Evolutionary conservation across 2,113 vertebrate genomes (phyloP).

Genomic region (Sitta europaea): DNA sequence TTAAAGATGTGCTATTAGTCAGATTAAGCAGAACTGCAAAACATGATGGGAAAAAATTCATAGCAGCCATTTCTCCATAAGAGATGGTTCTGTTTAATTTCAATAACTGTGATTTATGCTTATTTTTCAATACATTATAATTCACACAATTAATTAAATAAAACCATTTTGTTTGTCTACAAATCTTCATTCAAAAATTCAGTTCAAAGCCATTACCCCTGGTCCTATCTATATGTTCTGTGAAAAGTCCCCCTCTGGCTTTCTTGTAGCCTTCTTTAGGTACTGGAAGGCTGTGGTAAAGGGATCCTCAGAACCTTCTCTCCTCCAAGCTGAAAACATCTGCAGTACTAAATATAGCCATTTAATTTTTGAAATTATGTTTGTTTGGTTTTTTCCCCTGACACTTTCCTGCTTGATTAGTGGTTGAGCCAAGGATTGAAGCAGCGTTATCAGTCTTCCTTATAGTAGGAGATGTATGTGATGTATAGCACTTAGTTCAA

Average conservation of each 20-base stretch:
- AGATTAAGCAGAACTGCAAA: slow-evolving; percentile 16
- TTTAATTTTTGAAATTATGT: background rate
- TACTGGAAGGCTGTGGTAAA: background rate
- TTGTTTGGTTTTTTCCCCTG: background rate
- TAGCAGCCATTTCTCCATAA: background rate
- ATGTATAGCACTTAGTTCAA: background rate
- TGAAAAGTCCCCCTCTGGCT: background rate
- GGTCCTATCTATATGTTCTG: background rate
- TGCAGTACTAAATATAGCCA: background rate
- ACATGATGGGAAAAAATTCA: background rate
- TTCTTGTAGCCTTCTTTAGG: background rate
- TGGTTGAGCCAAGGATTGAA: background rate
- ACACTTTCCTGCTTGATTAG: background rate
- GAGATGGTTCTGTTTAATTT: slow-evolving; percentile 32
- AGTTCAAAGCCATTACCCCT: background rate
- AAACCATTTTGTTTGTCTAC: background rate
- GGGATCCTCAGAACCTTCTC: background rate
- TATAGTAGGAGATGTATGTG: background rate
- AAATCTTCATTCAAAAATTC: background rate
- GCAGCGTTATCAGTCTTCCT: background rate
- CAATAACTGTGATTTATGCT: slow-evolving; percentile 2
- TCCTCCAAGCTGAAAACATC: background rate
- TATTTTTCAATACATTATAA: background rate
- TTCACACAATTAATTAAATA: background rate
- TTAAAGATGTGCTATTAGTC: background rate